Conservation (phyloP, 2,888 invertebrate genomes). For the Plutella xylostella region DNA sequence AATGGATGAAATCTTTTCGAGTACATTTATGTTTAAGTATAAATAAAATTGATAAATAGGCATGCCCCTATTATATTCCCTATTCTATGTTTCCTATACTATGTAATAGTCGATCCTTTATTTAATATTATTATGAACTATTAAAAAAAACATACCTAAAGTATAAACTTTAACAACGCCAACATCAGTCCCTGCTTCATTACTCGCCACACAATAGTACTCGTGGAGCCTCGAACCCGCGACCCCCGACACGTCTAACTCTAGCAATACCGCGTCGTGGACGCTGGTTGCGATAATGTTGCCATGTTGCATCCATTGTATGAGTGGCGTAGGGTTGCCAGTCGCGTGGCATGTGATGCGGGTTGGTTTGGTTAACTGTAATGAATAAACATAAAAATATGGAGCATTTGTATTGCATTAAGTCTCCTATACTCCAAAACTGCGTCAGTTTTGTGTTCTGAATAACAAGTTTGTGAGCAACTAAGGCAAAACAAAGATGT, state of each 20-base stretch:
- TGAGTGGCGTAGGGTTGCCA: constrained; percentile 69
- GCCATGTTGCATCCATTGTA: constrained; percentile 71
- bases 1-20: too few relatives aligned
- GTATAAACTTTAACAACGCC: constrained; percentile 44
- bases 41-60: too few relatives aligned
- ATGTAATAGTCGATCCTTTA: too few relatives aligned
- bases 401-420: too few relatives aligned
- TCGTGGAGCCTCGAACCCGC: constrained; percentile 40
- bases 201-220: constrained; percentile 69
- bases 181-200: constrained; percentile 60
- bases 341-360: constrained; percentile 61
- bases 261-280: constrained; percentile 33
- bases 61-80: too few relatives aligned
- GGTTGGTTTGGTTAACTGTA: constrained; percentile 35
- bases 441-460: too few relatives aligned
- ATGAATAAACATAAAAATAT: constrained; percentile 8
- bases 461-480: too few relatives aligned
- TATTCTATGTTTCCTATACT: too few relatives aligned
- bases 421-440: too few relatives aligned
- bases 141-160: constrained; percentile 32
- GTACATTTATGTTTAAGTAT: too few relatives aligned
- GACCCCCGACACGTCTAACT: constrained; percentile 35
- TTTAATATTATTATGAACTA: too few relatives aligned
- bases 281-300: constrained; percentile 28
- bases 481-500: too few relatives aligned